Conservation (phyloP, 2,113 vertebrate species). For the Xiphorhynchus elegans region DNA sequence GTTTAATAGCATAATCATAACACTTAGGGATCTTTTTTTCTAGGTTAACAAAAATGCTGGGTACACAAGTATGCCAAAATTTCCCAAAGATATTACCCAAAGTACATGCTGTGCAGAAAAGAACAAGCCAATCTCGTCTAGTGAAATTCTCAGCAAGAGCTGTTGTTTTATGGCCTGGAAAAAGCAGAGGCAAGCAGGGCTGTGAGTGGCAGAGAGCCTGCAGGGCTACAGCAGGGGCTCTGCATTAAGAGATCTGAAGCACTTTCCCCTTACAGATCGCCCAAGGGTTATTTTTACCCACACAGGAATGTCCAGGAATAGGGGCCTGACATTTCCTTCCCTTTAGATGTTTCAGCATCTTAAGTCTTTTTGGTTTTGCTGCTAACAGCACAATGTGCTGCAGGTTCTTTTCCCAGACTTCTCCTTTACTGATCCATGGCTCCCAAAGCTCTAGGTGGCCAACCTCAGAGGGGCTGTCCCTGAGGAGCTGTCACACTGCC, state of each 20-base stretch:
- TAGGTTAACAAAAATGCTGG: slow-evolving; percentile 27
- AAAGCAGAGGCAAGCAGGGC: neutral
- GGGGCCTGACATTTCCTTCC: slow-evolving; percentile 36
- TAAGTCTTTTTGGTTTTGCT: neutral
- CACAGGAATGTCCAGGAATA: slow-evolving; percentile 53
- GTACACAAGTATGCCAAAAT: neutral
- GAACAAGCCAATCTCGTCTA: slow-evolving; percentile 43
- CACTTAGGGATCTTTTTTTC: neutral
- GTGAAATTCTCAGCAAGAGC: slow-evolving; percentile 52
- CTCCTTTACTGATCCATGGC: neutral
- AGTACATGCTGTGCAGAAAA: slow-evolving; percentile 13
- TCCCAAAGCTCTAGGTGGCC: neutral
- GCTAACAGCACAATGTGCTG: neutral
- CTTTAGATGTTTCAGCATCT: slow-evolving; percentile 29
- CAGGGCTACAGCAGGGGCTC: slow-evolving; percentile 18
- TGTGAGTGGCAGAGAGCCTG: slow-evolving; percentile 32
- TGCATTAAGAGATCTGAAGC: slow-evolving; percentile 50
- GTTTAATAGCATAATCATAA: slow-evolving; percentile 38
- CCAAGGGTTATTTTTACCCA: slow-evolving; percentile 64
- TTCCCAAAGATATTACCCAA: slow-evolving; percentile 15
- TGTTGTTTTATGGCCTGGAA: slow-evolving; percentile 11
- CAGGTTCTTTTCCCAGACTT: neutral
- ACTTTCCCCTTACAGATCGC: neutral
- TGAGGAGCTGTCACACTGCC: neutral
- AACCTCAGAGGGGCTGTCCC: neutral